Evolutionary conservation across 2,797 vertebrate species (phyloP), one percentile per base, ranked within the genome.

Genomic region (Myripristis jacobus): DNA sequence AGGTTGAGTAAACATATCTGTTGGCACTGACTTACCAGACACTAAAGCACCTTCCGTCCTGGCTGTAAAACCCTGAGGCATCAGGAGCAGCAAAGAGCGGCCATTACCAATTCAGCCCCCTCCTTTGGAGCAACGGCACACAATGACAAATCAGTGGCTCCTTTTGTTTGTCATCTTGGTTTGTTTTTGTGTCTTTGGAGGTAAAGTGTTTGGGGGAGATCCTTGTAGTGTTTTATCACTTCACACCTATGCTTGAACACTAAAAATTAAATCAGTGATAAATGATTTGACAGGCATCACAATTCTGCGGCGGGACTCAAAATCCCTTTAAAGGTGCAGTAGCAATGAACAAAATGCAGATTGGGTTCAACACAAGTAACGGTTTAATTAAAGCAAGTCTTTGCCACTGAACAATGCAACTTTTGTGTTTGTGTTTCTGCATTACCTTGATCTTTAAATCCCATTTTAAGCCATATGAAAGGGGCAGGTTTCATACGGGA

Each of bases 1-100:
- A 92, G 78, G 82, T 74, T 81, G 79, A 84, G 90, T 92, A 91
- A 92, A 92, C 90, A 91, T 90, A 92, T 92, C 90, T 92, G 91
- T 87, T 87, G 85, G 79, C 71, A 64, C 88, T 73, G 88, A 68
- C 85, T 89, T 92, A 89, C 82, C 86, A 87, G 74, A 88, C 83
- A 86, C 85, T 91, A 85, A 91, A 91, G 85, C 77, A 79, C 61
- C 63, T 77, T 64, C 58, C 76, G 60, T 48, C 60, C 65, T 55
- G 56, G 77, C 76, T 62, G 78, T 92, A 90, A 93, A 93, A 75
- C 61, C 53, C 61, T 41, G 27, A 59, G 69, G 77, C 78, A 66
- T 75, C 66, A 66, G 62, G 63, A 59, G n/a, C n/a, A 50, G 76
- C 15, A 72, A 75, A 82, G 73, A 75, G 57, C n/a, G 7, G 4